A percentile compares a stretch with the other conserved stretches of the same genome.
These are phyloP conservation scores for Cranoglanis bouderius DNA, from an alignment of 2,113 vertebrate genomes.

Conservation along the genomic window DNA sequence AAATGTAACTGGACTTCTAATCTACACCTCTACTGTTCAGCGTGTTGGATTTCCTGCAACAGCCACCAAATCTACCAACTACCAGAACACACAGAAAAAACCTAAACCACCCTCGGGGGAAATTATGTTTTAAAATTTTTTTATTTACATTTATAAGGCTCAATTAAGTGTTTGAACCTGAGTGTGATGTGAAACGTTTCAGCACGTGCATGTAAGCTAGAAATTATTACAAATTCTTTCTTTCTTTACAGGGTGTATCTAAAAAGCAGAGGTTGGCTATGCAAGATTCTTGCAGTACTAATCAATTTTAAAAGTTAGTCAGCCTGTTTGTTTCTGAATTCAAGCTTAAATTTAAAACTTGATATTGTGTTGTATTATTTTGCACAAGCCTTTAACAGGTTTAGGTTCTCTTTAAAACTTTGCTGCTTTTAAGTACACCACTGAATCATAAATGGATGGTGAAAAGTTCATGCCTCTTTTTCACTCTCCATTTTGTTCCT, in stretches of 20 bases:
- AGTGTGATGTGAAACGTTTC: background rate
- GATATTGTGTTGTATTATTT: background rate
- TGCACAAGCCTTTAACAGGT: background rate
- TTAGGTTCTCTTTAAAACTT: background rate
- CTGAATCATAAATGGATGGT: constrained; percentile 24
- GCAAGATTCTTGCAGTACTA: background rate
- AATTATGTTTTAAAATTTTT: too few species aligned
- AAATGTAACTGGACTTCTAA: background rate
- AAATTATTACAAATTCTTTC: background rate
- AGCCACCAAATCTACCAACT: background rate
- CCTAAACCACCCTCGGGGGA: background rate
- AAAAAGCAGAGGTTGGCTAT: constrained; percentile 9
- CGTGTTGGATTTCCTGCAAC: background rate
- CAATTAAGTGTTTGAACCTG: background rate
- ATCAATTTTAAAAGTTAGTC: too few species aligned
- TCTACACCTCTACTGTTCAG: background rate
- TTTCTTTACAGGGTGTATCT: constrained; percentile 1
- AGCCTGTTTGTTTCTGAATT: too few species aligned
- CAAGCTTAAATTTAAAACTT: background rate
- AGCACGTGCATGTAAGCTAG: background rate
- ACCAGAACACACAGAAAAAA: background rate
- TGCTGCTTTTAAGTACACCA: constrained; percentile 30
- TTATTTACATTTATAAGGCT: too few species aligned
- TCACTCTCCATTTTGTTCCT: constrained; percentile 12
- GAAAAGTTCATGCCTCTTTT: constrained; percentile 63